Conservation (phyloP, 2,888 invertebrate species). For the Acrobasis consociella region DNA sequence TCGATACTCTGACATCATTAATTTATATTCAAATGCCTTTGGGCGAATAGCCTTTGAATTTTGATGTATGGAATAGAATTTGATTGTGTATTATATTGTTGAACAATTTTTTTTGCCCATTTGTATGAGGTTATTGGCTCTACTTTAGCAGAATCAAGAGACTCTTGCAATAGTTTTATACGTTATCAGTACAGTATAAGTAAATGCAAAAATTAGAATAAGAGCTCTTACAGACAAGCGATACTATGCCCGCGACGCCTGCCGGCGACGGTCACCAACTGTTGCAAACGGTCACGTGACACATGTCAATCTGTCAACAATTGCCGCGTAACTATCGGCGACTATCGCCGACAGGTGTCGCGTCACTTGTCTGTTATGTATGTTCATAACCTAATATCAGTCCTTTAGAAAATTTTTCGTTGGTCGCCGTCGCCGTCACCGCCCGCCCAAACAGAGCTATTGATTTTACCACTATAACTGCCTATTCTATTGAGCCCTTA, state of each 20-base stretch:
- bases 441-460: not conserved
- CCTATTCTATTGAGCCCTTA: too few species aligned
- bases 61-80: conserved; percentile 8
- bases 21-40: conserved; percentile 41
- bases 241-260: too few species aligned
- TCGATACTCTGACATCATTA: conserved; percentile 57
- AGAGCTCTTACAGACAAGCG: too few species aligned
- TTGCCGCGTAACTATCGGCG: too few species aligned
- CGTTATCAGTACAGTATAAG: not conserved
- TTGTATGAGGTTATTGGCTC: not conserved
- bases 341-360: too few species aligned
- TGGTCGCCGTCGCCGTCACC: not conserved
- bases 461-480: too few species aligned
- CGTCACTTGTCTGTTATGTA: too few species aligned
- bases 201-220: too few species aligned
- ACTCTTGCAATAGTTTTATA: not conserved
- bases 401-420: not conserved
- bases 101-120: not conserved
- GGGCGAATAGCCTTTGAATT: conserved; percentile 17
- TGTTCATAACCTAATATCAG: too few species aligned
- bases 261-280: too few species aligned
- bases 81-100: not conserved
- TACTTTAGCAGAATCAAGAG: not conserved
- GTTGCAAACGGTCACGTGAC: too few species aligned
- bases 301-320: too few species aligned